phyloP scores from a whole-genome alignment of 2,797 vertebrate genomes.

The Sebastes trivittatus region DNA sequence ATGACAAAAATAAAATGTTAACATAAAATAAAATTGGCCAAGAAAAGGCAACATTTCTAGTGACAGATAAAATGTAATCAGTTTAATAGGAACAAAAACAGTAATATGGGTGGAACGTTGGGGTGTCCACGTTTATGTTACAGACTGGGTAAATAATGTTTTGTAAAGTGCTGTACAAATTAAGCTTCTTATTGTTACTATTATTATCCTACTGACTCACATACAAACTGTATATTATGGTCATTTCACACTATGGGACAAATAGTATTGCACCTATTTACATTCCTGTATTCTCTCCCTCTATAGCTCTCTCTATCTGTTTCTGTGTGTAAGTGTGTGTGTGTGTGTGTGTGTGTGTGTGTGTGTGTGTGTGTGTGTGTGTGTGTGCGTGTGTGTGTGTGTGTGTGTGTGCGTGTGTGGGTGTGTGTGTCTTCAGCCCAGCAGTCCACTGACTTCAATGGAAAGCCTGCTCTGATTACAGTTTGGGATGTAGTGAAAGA shows the following conservation, averaged over 20 bases:
- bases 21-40: too few relatives aligned
- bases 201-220: neutral
- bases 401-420: neutral
- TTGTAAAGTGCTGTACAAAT: neutral
- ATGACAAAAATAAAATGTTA: too few relatives aligned
- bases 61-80: too few relatives aligned
- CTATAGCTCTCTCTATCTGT: neutral
- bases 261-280: neutral
- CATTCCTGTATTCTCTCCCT: neutral
- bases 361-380: neutral
- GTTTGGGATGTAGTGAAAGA: slow-evolving; percentile 20
- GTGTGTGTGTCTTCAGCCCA: neutral
- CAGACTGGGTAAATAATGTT: neutral
- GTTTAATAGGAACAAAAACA: too few relatives aligned
- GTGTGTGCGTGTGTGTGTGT: neutral
- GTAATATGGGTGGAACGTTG: too few relatives aligned
- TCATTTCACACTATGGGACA: neutral
- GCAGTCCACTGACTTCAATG: neutral
- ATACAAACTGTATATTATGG: neutral
- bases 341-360: neutral
- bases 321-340: neutral
- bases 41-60: too few relatives aligned
- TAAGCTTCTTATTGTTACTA: neutral
- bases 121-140: too few relatives aligned
- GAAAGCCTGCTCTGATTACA: slow-evolving; percentile 23